Percentiles rank a stretch among this genome's conserved stretches.
Conservation (phyloP, 2,888 invertebrate species). For the Scaptomyza tumidula region DNA sequence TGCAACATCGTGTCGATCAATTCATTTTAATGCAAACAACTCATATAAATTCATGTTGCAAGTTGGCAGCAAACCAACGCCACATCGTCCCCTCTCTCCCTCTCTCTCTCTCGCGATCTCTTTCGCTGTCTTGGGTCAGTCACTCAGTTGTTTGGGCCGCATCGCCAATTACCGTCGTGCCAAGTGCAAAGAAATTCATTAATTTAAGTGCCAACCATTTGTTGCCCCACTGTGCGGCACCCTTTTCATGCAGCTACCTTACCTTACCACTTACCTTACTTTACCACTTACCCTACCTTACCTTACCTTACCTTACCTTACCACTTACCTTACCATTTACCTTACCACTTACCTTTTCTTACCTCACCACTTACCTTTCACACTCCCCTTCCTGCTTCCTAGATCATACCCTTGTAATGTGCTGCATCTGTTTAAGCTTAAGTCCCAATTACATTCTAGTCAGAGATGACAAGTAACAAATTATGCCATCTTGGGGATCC, state of each 20-base stretch:
- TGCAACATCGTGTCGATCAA: slow-evolving; percentile 72
- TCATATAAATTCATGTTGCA: slow-evolving; percentile 78
- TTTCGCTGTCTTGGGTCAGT: slow-evolving; percentile 32
- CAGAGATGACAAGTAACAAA: too few relatives aligned
- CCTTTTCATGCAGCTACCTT: neutral
- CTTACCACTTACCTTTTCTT: neutral
- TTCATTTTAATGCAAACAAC: slow-evolving; percentile 78
- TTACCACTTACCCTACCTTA: too few relatives aligned
- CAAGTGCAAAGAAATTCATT: slow-evolving; percentile 79
- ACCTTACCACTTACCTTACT: neutral
- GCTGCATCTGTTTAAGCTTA: too few relatives aligned
- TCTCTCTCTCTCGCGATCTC: neutral
- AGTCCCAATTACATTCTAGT: too few relatives aligned
- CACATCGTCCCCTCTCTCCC: slow-evolving; percentile 37
- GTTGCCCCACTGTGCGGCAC: slow-evolving; percentile 72
- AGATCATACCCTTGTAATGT: too few relatives aligned
- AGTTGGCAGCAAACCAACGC: slow-evolving; percentile 52
- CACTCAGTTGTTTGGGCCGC: slow-evolving; percentile 44
- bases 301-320: too few relatives aligned
- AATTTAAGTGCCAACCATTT: slow-evolving; percentile 80
- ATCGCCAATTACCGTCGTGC: slow-evolving; percentile 61
- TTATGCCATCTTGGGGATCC: too few relatives aligned
- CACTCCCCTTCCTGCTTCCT: too few relatives aligned
- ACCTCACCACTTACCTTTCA: too few relatives aligned
- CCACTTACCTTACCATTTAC: neutral